Evolutionary conservation across 2,888 invertebrate genomes (phyloP).

Genomic region (Drosophila subsilvestris): DNA sequence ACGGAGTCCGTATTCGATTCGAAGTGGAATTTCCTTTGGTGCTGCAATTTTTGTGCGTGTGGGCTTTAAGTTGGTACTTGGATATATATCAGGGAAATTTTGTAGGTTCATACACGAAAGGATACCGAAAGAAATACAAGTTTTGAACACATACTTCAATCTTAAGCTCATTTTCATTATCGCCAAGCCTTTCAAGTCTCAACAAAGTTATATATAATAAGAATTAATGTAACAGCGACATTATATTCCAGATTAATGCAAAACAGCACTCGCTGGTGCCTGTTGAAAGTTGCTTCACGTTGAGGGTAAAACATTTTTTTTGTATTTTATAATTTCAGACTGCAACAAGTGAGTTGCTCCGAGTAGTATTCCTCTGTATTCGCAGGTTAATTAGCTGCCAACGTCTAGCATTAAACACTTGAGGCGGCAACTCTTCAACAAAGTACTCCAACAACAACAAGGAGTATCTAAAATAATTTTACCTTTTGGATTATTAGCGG

Average conservation of each 20-base stretch:
- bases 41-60: neutral
- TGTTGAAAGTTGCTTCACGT: no score
- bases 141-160: no score
- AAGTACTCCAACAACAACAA: constrained; percentile 1
- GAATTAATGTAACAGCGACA: no score
- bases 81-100: neutral
- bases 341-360: no score
- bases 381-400: constrained; percentile 21
- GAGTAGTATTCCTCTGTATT: neutral
- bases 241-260: no score
- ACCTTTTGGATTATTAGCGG: constrained; percentile 35
- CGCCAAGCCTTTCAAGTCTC: no score
- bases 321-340: no score
- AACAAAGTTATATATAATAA: no score
- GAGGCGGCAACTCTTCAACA: constrained; percentile 1
- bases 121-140: no score
- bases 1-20: neutral
- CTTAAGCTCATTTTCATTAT: no score
- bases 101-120: neutral
- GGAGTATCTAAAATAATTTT: constrained; percentile 27
- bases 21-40: neutral
- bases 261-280: no score
- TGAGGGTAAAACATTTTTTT: no score
- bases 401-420: constrained; percentile 6
- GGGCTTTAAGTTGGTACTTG: neutral